Evolutionary conservation across 2,113 vertebrate species (phyloP), one percentile per base, ranked within the genome.

Genomic region (Sylvietta virens): DNA sequence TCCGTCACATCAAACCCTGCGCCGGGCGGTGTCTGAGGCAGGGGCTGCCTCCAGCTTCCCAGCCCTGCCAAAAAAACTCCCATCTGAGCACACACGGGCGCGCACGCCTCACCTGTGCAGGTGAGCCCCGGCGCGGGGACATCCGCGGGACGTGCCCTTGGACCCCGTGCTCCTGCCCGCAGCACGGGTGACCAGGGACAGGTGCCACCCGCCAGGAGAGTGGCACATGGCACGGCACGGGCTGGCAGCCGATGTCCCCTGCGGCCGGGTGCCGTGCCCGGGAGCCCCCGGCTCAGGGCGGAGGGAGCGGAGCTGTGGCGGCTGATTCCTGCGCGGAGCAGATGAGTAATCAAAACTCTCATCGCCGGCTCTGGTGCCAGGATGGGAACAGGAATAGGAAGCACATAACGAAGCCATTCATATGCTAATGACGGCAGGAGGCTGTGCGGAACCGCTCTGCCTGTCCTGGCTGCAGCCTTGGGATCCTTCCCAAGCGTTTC

Each of bases 81-180:
- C 47, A 11, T 3, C 0, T 0, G 15, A 7, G 13, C 27, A 0
- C 4, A 0, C 17, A 4, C 1, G 30, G 20, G 37, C 37, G 0
- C 14, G 7, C 76, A 37, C 35, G 13, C 8, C 12, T 40, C 60
- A 14, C 60, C 60, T 30, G 60, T 14, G 58, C 58, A 28, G 37
- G 58, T 61, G 60, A n/a, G n/a, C n/a, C n/a, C n/a, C n/a, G n/a
- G 2, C 8, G 42, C 42, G 1, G 1, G 4, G 47, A 24, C 51
- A 70, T 6, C 37, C 40, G 40, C 1, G 5, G 4, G 11, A 5
- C 9, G 28, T 21, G n/a, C 42, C 42, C 42, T 44, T 44, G 12
- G 45, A 8, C 44, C 18, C 44, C 4, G 44, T 45, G 44, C 44
- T 45, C 7, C 44, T 47, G 45, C 20, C 45, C 62, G 8, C 16